These are phyloP conservation scores for Pedionomus torquatus DNA, from an alignment of 2,113 vertebrate genomes.

Conservation along the genomic window DNA sequence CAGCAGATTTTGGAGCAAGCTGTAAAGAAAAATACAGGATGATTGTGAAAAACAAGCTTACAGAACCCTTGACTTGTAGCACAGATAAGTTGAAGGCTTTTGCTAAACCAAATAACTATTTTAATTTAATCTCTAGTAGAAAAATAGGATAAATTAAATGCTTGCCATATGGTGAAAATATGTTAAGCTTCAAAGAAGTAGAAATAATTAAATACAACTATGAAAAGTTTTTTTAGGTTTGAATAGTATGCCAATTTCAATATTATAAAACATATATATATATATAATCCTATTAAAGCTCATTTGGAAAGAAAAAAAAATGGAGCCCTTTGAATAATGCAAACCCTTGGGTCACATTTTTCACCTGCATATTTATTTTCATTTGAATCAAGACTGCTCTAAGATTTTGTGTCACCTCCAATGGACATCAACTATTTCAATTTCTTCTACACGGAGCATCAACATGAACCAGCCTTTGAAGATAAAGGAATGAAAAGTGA, in stretches of 20 bases:
- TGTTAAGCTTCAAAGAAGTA: slow-evolving; percentile 56
- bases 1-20: not conserved
- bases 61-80: not conserved
- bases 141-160: slow-evolving; percentile 42
- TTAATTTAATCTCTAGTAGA: slow-evolving; percentile 17
- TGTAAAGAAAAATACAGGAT: not conserved
- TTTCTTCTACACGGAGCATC: not conserved
- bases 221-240: slow-evolving; percentile 23
- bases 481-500: not conserved
- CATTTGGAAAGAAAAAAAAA: not conserved
- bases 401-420: not conserved
- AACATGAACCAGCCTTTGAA: not conserved
- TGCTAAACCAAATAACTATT: slow-evolving; percentile 6
- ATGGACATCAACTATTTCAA: not conserved
- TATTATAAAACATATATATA: slow-evolving; percentile 4
- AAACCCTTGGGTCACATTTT: not conserved
- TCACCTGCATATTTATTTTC: not conserved
- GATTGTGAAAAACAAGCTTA: not conserved
- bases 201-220: slow-evolving; percentile 45
- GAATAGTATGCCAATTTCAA: slow-evolving; percentile 51
- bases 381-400: not conserved
- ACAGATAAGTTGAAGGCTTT: not conserved
- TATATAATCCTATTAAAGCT: slow-evolving; percentile 22
- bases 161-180: slow-evolving; percentile 64
- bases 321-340: not conserved